phyloP scores from a whole-genome alignment of 2,888 invertebrate genomes.

The Agrochola lychnidis region DNA sequence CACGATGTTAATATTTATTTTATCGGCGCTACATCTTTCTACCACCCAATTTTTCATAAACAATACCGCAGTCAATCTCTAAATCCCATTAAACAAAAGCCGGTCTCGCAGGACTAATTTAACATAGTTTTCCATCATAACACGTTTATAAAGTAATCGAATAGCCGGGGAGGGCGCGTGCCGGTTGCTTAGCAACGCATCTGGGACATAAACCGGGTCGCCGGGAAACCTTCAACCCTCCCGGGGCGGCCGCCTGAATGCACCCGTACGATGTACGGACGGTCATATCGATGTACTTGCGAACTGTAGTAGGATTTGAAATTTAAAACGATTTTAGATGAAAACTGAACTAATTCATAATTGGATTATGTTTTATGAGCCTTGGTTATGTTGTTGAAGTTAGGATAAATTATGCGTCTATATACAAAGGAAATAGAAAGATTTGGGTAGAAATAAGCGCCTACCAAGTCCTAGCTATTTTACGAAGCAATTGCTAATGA shows the following conservation, averaged over 20 bases:
- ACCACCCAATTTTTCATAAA: constrained; percentile 2
- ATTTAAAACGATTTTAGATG: constrained; percentile 27
- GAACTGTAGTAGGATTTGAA: constrained; percentile 21
- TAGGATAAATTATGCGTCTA: not conserved
- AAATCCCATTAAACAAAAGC: constrained; percentile 40
- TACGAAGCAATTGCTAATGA: not conserved
- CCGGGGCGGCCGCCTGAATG: constrained; percentile 59
- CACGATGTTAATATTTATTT: not conserved
- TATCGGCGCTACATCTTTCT: not conserved
- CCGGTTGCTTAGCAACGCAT: constrained; percentile 79
- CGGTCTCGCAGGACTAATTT: constrained; percentile 58
- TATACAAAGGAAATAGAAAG: not conserved
- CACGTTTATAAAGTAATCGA: constrained; percentile 69
- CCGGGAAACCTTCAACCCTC: constrained; percentile 64
- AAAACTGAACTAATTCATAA: not conserved
- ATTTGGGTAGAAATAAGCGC: not conserved
- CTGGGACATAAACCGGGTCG: constrained; percentile 81
- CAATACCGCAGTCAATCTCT: constrained; percentile 11
- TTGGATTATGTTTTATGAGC: not conserved
- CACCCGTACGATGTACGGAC: constrained; percentile 53
- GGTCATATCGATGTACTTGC: constrained; percentile 37
- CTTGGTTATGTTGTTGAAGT: not conserved
- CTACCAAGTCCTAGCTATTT: too few species aligned
- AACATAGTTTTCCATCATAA: constrained; percentile 64
- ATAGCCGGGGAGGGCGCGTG: constrained; percentile 65